These are phyloP conservation scores for Oxystoma pomonae DNA, from an alignment of 2,888 invertebrate species.

Conservation along the genomic window DNA sequence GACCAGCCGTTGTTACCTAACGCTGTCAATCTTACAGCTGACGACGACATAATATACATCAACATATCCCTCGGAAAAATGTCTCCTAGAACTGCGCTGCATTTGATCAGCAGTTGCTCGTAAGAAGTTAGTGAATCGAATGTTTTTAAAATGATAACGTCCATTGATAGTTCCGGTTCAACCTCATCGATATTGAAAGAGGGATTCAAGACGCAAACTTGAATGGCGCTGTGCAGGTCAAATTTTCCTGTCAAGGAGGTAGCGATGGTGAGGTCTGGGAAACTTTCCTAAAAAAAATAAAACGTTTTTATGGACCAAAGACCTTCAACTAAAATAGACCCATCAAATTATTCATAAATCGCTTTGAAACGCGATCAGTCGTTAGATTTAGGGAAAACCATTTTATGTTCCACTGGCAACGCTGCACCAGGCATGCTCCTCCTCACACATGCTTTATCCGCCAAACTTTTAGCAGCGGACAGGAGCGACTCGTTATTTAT, in stretches of 20 bases:
- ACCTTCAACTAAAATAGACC: too few relatives aligned
- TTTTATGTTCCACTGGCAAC: too few relatives aligned
- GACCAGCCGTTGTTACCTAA: constrained; percentile 48
- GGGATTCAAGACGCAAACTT: constrained; percentile 50
- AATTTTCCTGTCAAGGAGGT: constrained; percentile 24
- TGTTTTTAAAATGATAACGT: constrained; percentile 59
- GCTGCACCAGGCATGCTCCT: too few relatives aligned
- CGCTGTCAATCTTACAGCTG: constrained; percentile 50
- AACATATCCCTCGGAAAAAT: constrained; percentile 60
- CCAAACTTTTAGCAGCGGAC: too few relatives aligned
- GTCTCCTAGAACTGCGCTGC: constrained; percentile 60
- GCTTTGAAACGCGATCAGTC: too few relatives aligned
- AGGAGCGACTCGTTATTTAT: too few relatives aligned
- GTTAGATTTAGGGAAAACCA: too few relatives aligned
- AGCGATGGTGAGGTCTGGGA: constrained; percentile 29
- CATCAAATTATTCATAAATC: too few relatives aligned
- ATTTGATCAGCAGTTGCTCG: constrained; percentile 62
- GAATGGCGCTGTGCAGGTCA: constrained; percentile 37
- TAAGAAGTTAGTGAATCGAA: constrained; percentile 61
- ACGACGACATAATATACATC: constrained; percentile 52
- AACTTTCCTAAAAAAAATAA: constrained; percentile 32
- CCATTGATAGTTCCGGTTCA: constrained; percentile 54
- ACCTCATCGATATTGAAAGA: constrained; percentile 52
- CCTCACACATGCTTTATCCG: too few relatives aligned
- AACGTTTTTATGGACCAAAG: too few relatives aligned